Conservation (phyloP, 2,113 vertebrate genomes). For the Trichechus manatus region DNA sequence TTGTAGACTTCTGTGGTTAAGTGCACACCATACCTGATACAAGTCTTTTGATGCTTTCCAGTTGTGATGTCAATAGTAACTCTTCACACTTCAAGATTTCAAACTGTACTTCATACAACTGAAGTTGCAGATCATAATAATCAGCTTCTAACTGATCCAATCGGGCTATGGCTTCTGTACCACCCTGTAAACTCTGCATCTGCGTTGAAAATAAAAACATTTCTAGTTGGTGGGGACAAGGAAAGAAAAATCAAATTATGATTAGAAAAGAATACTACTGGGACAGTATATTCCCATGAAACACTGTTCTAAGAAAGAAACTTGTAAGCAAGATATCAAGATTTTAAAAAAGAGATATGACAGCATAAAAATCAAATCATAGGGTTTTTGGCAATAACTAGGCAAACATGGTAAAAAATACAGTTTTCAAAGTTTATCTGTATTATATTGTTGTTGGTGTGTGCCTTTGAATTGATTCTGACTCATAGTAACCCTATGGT, state of each 20-base stretch:
- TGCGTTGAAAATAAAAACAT: slow-evolving; percentile 80
- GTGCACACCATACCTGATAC: slow-evolving; percentile 91
- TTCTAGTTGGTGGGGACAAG: background rate
- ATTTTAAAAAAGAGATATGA: background rate
- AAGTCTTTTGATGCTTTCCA: slow-evolving; percentile 96
- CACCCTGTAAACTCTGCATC: slow-evolving; percentile 96
- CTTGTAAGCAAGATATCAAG: background rate
- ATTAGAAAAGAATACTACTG: slow-evolving; percentile 29
- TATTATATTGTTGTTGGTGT: background rate
- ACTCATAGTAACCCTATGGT: background rate
- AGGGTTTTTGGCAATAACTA: background rate
- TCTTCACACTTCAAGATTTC: slow-evolving; percentile 98
- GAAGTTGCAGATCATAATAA: slow-evolving; percentile 98
- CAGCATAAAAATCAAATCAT: background rate
- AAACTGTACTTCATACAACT: slow-evolving; percentile 97
- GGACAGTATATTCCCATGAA: background rate
- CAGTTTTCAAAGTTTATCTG: background rate
- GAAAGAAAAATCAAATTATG: background rate
- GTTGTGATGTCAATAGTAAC: slow-evolving; percentile 95
- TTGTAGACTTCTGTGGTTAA: background rate
- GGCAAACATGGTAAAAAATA: background rate
- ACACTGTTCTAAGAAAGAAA: background rate
- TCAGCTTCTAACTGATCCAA: slow-evolving; percentile 96
- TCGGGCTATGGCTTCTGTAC: slow-evolving; percentile 94
- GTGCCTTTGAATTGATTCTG: background rate